Percentiles rank a stretch among this genome's conserved stretches.
phyloP scores from a whole-genome alignment of 2,888 invertebrate genomes.

The Aelia acuminata region DNA sequence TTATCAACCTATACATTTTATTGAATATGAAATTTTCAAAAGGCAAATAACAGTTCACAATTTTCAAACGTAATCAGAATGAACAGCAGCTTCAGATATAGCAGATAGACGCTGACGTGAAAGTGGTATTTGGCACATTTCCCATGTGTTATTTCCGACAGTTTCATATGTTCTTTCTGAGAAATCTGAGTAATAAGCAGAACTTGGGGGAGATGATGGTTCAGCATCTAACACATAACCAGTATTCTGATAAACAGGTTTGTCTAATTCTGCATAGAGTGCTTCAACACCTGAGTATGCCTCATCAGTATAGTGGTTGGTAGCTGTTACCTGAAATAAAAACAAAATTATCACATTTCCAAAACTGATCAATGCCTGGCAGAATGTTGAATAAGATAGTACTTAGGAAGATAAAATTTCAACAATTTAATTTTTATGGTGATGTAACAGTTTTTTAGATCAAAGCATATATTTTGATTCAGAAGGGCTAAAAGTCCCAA shows the following conservation, averaged over 20 bases:
- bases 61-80: conserved; percentile 73
- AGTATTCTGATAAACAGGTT: conserved; percentile 81
- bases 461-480: too few relatives aligned
- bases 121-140: conserved; percentile 67
- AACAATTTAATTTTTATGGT: too few relatives aligned
- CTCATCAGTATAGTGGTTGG: conserved; percentile 81
- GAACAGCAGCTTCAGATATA: conserved; percentile 74
- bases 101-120: conserved; percentile 71
- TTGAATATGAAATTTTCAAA: not conserved
- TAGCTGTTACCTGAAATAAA: conserved; percentile 71
- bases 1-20: not conserved
- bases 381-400: too few relatives aligned
- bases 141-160: conserved; percentile 71
- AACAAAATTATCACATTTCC: too few relatives aligned
- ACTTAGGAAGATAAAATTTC: too few relatives aligned
- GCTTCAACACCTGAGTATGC: conserved; percentile 75
- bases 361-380: too few relatives aligned
- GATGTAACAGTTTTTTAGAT: too few relatives aligned
- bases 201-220: conserved; percentile 77
- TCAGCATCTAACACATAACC: conserved; percentile 71
- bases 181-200: conserved; percentile 82
- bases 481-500: too few relatives aligned
- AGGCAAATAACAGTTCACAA: conserved; percentile 16
- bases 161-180: conserved; percentile 77
- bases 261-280: conserved; percentile 80